A percentile compares a stretch with the other conserved stretches of the same genome.
Conservation (phyloP, 2,888 invertebrate genomes). For the Thera obeliscata region DNA sequence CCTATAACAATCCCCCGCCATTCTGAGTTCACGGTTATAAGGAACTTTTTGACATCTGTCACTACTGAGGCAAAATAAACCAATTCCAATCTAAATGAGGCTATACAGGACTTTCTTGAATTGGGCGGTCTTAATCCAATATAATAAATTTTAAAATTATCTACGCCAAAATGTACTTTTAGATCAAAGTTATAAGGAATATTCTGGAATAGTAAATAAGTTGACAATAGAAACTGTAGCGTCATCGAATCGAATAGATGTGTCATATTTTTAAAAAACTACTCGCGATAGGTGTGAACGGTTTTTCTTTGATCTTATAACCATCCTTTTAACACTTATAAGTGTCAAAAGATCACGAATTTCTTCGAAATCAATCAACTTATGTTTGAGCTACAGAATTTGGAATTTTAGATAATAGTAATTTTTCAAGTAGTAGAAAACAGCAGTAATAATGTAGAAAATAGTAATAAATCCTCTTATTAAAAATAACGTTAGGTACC, state of each 20-base stretch:
- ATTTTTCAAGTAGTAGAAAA: too few relatives aligned
- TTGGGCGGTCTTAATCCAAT: slow-evolving; percentile 21
- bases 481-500: too few relatives aligned
- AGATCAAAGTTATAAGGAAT: background rate
- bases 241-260: slow-evolving; percentile 51
- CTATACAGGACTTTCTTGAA: background rate
- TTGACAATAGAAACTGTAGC: slow-evolving; percentile 57
- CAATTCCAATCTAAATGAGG: background rate
- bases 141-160: slow-evolving; percentile 6
- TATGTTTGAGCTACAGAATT: too few relatives aligned
- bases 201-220: slow-evolving; percentile 14
- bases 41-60: background rate
- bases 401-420: too few relatives aligned
- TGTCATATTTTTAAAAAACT: slow-evolving; percentile 21
- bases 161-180: slow-evolving; percentile 5
- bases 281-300: background rate
- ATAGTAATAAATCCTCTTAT: too few relatives aligned
- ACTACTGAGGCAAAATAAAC: background rate
- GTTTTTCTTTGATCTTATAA: slow-evolving; percentile 9
- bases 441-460: too few relatives aligned
- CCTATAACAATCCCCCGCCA: too few relatives aligned
- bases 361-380: too few relatives aligned
- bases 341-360: too few relatives aligned
- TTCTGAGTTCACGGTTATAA: background rate
- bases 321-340: too few relatives aligned